Conservation (phyloP, 1,140 invertebrate genomes). For the Nomia melanderi region DNA sequence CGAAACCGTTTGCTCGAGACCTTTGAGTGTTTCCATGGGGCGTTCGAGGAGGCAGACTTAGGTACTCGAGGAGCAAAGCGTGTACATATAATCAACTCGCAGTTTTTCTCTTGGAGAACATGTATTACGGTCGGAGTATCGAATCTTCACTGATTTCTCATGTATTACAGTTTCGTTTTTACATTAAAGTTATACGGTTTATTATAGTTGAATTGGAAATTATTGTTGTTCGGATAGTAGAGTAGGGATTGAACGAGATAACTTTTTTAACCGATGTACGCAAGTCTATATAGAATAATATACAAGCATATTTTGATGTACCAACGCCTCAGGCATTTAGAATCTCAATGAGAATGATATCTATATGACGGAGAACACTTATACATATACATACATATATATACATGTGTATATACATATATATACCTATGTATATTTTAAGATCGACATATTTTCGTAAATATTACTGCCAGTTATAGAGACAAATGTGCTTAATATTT, state of each 20-base stretch:
- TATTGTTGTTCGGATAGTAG: neutral
- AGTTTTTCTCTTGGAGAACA: neutral
- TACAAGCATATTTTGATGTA: constrained; percentile 49
- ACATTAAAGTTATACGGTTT: neutral
- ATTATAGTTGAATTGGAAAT: neutral
- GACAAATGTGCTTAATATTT: constrained; percentile 62
- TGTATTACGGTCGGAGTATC: neutral
- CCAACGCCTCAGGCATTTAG: constrained; percentile 51
- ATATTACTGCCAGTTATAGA: constrained; percentile 61
- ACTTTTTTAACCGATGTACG: constrained; percentile 15
- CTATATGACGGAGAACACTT: constrained; percentile 22
- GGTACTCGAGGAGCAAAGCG: too few species aligned
- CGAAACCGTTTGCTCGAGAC: neutral
- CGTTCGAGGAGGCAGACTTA: too few species aligned
- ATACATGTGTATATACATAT: constrained; percentile 43
- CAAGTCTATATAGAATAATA: constrained; percentile 36
- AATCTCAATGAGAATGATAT: constrained; percentile 30
- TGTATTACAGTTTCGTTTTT: neutral
- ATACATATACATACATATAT: neutral
- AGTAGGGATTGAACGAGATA: constrained; percentile 11
- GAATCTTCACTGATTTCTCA: neutral
- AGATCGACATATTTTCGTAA: constrained; percentile 64
- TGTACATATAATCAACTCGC: too few species aligned
- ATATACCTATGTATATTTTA: constrained; percentile 56
- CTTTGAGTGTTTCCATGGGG: neutral